Percentiles rank a stretch among this genome's conserved stretches.
Conservation (phyloP, 2,797 vertebrate species). For the Phaenicophaeus curvirostris region DNA sequence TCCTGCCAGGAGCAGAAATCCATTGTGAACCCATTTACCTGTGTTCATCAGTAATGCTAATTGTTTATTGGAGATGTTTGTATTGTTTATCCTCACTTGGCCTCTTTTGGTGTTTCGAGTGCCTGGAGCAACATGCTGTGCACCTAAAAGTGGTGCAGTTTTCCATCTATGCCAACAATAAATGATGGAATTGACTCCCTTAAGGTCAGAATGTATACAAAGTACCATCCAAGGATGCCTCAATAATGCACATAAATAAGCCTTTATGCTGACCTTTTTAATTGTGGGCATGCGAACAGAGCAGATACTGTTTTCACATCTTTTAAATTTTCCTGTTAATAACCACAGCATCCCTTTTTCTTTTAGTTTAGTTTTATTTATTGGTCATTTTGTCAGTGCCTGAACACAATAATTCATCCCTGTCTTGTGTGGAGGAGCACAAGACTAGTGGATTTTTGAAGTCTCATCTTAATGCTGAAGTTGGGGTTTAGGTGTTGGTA, state of each 20-base stretch:
- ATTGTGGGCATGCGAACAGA: neutral
- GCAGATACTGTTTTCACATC: neutral
- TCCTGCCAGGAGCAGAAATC: neutral
- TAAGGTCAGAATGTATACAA: neutral
- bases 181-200: neutral
- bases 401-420: neutral
- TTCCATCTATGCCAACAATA: neutral
- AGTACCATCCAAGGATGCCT: neutral
- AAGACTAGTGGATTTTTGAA: neutral
- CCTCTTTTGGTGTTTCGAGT: neutral
- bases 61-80: neutral
- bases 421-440: neutral
- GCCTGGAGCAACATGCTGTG: neutral
- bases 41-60: neutral
- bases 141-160: neutral
- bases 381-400: fast-evolving
- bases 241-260: neutral
- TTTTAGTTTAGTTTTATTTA: neutral
- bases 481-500: neutral
- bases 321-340: neutral
- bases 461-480: fast-evolving
- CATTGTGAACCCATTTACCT: neutral
- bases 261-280: neutral
- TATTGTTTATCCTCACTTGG: neutral
- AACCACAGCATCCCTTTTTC: no score